Percentiles rank a stretch among this genome's conserved stretches.
These are phyloP conservation scores for Tetranychus truncatus DNA, from an alignment of 2,888 invertebrate species.

Conservation along the genomic window DNA sequence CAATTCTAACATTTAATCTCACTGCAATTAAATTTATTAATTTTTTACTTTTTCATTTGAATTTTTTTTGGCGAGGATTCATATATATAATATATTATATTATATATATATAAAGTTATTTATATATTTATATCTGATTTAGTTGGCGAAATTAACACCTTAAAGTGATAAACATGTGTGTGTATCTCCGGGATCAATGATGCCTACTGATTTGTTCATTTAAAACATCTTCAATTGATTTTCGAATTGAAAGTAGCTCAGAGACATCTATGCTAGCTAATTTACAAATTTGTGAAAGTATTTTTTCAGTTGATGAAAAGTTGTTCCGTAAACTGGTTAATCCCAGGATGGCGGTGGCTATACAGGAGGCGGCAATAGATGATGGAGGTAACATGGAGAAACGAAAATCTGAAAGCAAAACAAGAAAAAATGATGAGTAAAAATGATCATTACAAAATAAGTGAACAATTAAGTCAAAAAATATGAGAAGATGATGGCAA, in stretches of 20 bases:
- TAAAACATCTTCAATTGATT: background rate
- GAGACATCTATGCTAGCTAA: background rate
- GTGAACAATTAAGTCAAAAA: too few relatives aligned
- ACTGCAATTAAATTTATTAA: too few relatives aligned
- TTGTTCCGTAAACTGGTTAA: slow-evolving; percentile 34
- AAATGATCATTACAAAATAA: background rate
- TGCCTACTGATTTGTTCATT: background rate
- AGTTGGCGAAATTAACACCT: too few relatives aligned
- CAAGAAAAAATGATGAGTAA: background rate
- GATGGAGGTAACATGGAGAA: slow-evolving; percentile 76
- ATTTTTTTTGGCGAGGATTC: too few relatives aligned
- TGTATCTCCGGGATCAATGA: background rate
- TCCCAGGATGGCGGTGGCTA: slow-evolving; percentile 67
- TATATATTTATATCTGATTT: too few relatives aligned
- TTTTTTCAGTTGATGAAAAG: background rate
- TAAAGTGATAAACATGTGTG: too few relatives aligned
- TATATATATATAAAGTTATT: too few relatives aligned
- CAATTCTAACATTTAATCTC: too few relatives aligned
- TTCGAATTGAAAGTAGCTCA: background rate
- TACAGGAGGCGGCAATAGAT: slow-evolving; percentile 69
- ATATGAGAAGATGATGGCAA: too few relatives aligned
- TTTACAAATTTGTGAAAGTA: slow-evolving; percentile 6
- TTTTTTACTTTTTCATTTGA: too few relatives aligned
- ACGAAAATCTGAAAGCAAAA: slow-evolving; percentile 46
- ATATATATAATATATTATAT: too few relatives aligned